Evolutionary conservation across 2,797 vertebrate genomes (phyloP), one percentile per base, ranked within the genome.

Genomic region (Fistularia commersonii): DNA sequence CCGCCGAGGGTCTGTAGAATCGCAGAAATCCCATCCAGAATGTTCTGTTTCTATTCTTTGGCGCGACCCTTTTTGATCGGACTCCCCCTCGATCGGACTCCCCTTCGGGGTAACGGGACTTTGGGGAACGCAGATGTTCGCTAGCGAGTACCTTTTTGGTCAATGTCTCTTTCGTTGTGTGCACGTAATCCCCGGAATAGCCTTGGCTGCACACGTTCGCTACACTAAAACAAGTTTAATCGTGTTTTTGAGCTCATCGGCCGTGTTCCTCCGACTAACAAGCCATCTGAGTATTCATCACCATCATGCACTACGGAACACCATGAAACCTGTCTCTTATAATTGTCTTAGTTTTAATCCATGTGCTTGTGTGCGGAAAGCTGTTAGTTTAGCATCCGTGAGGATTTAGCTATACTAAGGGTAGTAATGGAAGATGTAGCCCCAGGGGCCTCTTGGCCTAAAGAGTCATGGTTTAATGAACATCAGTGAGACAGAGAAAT

Each of bases 381-480:
- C 67, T 76, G 74, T 71, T 73, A 62, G 57, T 77, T 74, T 80
- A 73, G 75, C 65, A 61, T 80, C 59, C 66, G 66, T 74, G 66
- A 69, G 78, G 57, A 82, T 80, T 84, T 84, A 65, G 66, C 72
- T 69, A 37, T 77, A 85, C 72, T 84, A 77, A 80, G 57, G 64
- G 60, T 76, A 74, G 81, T 83, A 84, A 82, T 84, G 67, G 81
- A 85, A 84, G 80, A 72, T 71, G 79, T 76, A 74, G 77, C 78
- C 80, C 72, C 57, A 0, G 60, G 75, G 72, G 77, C 83, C 71
- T 84, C 77, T 81, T 83, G 87, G 82, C 83, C 85, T 80, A 70
- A 65, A 76, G 81, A 83, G 85, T 84, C 78, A 65, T 67, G 74
- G 76, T 84, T 89, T 91, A 90, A 90, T 90, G 88, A 90, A 85